phyloP scores from a whole-genome alignment of 1,140 invertebrate genomes.

The Asobara japonica region DNA sequence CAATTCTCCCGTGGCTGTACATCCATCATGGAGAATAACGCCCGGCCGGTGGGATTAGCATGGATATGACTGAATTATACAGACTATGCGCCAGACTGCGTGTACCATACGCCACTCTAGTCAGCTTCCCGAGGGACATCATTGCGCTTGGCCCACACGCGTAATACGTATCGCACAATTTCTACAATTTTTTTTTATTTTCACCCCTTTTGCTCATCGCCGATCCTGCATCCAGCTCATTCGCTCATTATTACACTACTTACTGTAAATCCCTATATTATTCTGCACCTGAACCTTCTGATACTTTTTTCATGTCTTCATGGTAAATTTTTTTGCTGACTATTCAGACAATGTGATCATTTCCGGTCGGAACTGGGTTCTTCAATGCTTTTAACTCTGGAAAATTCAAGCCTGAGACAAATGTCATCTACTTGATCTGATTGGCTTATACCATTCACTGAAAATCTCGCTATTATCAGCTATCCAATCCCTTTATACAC shows the following conservation, averaged over 20 bases:
- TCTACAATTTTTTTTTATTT: slow-evolving; percentile 16
- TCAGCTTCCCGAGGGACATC: slow-evolving; percentile 48
- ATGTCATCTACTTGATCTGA: too few relatives aligned
- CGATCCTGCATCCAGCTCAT: background rate
- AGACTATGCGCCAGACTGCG: slow-evolving; percentile 59
- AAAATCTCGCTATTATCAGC: too few relatives aligned
- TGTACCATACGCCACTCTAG: slow-evolving; percentile 54
- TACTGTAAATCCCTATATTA: background rate
- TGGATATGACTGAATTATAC: slow-evolving; percentile 63
- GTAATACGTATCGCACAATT: background rate
- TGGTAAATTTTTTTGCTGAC: background rate
- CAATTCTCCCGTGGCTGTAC: slow-evolving; percentile 57
- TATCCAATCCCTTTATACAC: too few relatives aligned
- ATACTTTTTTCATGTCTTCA: background rate
- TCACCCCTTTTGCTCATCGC: background rate
- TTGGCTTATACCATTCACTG: too few relatives aligned
- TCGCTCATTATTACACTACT: background rate
- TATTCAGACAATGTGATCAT: too few relatives aligned
- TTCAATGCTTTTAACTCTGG: too few relatives aligned
- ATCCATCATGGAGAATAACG: slow-evolving; percentile 60
- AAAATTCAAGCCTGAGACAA: too few relatives aligned
- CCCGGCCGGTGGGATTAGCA: slow-evolving; percentile 58
- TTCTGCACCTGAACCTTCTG: background rate
- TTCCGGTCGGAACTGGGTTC: too few relatives aligned
- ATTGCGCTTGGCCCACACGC: slow-evolving; percentile 36